These are phyloP conservation scores for Thecophora atra DNA, from an alignment of 2,888 invertebrate species.

Conservation along the genomic window DNA sequence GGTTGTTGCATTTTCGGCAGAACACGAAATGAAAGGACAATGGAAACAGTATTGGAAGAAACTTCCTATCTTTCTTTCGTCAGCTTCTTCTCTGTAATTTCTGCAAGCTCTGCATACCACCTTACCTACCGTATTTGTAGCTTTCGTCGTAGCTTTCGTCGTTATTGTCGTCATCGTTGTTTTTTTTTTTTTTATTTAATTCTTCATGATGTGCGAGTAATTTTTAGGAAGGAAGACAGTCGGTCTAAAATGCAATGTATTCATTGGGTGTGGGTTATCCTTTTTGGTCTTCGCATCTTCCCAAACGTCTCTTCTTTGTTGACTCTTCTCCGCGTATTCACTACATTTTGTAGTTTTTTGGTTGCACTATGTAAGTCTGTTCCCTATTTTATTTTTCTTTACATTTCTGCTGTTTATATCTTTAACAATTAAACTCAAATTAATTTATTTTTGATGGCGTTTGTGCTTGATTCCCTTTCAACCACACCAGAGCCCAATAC, in stretches of 20 bases:
- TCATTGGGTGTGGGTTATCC: neutral
- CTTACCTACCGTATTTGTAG: neutral
- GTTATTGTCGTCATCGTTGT: constrained; percentile 6
- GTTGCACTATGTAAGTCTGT: neutral
- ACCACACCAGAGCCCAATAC: neutral
- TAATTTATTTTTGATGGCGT: neutral
- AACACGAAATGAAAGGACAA: no score
- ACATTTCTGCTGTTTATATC: neutral
- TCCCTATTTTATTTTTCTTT: neutral
- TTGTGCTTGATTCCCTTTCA: neutral
- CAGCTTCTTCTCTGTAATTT: neutral
- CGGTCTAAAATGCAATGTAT: neutral
- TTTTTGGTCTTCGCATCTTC: neutral
- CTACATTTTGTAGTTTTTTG: neutral
- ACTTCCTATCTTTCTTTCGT: constrained; percentile 5
- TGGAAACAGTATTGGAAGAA: constrained; percentile 11
- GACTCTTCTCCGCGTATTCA: neutral
- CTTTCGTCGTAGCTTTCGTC: neutral
- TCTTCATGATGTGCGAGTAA: constrained; percentile 35
- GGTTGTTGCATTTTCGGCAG: neutral
- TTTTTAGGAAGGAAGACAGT: constrained; percentile 44
- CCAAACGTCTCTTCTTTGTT: neutral
- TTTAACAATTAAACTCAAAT: no score
- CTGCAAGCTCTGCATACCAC: constrained; percentile 1
- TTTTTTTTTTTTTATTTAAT: constrained; percentile 37